These are phyloP conservation scores for Andrena bicolor DNA, from an alignment of 2,888 invertebrate genomes.

Conservation along the genomic window DNA sequence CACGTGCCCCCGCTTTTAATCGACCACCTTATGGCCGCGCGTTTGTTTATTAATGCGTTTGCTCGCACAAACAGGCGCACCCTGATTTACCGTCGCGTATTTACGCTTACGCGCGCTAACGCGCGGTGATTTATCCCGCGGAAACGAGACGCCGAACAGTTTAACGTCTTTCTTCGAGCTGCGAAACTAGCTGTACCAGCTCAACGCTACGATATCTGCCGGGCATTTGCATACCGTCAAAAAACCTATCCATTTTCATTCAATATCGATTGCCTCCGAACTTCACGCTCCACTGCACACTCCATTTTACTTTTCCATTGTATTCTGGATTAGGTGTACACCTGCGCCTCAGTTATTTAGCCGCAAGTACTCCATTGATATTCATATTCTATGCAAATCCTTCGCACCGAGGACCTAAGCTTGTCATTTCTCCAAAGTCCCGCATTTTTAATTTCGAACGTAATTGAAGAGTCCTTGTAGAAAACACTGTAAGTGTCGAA, in stretches of 20 bases:
- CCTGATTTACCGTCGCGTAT: conserved; percentile 69
- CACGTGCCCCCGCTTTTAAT: conserved; percentile 73
- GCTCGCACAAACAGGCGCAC: conserved; percentile 61
- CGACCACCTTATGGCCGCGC: conserved; percentile 70
- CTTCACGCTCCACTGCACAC: no score
- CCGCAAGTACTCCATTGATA: no score
- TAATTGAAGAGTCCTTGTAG: no score
- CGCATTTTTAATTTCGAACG: no score
- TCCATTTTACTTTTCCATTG: no score
- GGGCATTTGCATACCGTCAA: background rate
- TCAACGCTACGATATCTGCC: background rate
- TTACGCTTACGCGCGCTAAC: conserved; percentile 68
- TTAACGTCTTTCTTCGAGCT: conserved; percentile 17
- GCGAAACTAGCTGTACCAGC: conserved; percentile 8
- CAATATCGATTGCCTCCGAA: background rate
- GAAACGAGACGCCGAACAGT: conserved; percentile 44
- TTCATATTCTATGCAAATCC: no score
- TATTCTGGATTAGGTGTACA: no score
- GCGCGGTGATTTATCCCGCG: conserved; percentile 69
- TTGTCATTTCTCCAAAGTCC: no score
- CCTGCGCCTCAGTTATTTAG: no score
- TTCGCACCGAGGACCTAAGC: no score
- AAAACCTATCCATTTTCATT: background rate
- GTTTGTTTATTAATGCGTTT: conserved; percentile 78
- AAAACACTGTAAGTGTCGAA: no score